These are phyloP conservation scores for Sebastes flavidus DNA, from an alignment of 2,797 vertebrate genomes.

Conservation along the genomic window DNA sequence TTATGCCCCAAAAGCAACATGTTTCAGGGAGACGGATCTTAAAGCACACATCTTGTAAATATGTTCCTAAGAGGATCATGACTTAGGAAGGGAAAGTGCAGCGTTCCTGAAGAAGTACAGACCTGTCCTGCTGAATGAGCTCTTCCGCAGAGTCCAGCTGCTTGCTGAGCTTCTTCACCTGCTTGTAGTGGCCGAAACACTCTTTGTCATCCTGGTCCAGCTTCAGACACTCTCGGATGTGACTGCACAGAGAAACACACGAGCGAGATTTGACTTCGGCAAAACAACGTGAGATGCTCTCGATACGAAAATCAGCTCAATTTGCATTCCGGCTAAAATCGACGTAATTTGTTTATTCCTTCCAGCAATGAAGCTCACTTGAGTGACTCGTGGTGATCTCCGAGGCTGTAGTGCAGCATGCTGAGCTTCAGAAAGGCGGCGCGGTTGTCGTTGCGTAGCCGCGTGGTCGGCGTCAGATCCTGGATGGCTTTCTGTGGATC, in stretches of 20 bases:
- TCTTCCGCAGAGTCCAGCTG: conserved; percentile 87
- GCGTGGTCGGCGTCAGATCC: conserved; percentile 84
- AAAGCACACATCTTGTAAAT: not conserved
- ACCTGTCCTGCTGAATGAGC: conserved; percentile 83
- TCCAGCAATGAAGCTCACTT: conserved; percentile 63
- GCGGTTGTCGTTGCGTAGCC: conserved; percentile 87
- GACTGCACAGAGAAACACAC: conserved; percentile 58
- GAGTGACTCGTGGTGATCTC: conserved; percentile 85
- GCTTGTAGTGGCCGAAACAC: conserved; percentile 88
- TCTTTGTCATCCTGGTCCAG: conserved; percentile 89
- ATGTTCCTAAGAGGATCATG: not conserved
- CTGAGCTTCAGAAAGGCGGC: conserved; percentile 87
- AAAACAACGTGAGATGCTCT: not conserved
- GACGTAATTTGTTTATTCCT: not conserved
- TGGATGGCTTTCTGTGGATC: conserved; percentile 86
- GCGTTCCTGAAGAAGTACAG: not conserved
- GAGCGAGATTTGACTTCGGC: not conserved
- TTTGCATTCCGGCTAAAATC: conserved; percentile 14
- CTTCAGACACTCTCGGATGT: conserved; percentile 87
- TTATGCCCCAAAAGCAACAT: too few relatives aligned
- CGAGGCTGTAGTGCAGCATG: conserved; percentile 84
- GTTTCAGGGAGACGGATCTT: not conserved
- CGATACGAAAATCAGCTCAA: not conserved
- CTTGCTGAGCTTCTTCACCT: conserved; percentile 88
- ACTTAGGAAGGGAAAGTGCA: not conserved